Evolutionary conservation across 2,888 invertebrate genomes (phyloP).

Genomic region (Eupsilia transversa): DNA sequence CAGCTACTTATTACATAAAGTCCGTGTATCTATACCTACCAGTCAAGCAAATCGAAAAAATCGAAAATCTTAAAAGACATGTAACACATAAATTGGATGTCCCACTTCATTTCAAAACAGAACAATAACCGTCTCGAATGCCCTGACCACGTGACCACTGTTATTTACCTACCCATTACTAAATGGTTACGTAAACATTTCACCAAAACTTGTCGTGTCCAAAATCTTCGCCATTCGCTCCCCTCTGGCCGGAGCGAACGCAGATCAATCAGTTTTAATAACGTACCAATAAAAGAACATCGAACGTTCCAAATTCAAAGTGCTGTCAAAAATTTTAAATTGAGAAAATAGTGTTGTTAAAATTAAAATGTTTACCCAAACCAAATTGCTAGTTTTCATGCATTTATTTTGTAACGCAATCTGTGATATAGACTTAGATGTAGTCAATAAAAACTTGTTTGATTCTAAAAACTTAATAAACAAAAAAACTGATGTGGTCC

Average conservation of each 20-base stretch:
- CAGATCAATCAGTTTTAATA: slow-evolving; percentile 74
- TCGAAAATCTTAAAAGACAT: not conserved
- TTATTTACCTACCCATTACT: slow-evolving; percentile 64
- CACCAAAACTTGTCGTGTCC: slow-evolving; percentile 77
- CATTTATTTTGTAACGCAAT: slow-evolving; percentile 66
- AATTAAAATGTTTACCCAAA: slow-evolving; percentile 36
- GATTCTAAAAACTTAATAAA: slow-evolving; percentile 76
- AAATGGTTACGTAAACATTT: slow-evolving; percentile 85
- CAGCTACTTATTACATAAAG: not conserved
- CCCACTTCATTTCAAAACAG: slow-evolving; percentile 24
- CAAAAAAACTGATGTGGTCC: slow-evolving; percentile 68
- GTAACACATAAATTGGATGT: slow-evolving; percentile 4
- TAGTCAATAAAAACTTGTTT: slow-evolving; percentile 74
- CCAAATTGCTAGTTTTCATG: slow-evolving; percentile 71
- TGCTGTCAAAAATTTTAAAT: slow-evolving; percentile 6
- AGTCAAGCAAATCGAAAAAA: not conserved
- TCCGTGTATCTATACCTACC: not conserved
- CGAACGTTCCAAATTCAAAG: slow-evolving; percentile 26
- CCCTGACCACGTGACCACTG: slow-evolving; percentile 37
- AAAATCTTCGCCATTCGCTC: slow-evolving; percentile 81
- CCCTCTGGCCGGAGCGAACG: slow-evolving; percentile 74
- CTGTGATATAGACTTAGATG: slow-evolving; percentile 70
- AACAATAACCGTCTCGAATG: slow-evolving; percentile 53
- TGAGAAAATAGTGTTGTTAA: slow-evolving; percentile 22
- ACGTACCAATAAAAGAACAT: slow-evolving; percentile 40